phyloP scores from a whole-genome alignment of 1,140 invertebrate genomes.

The Diachasma alloeum region DNA sequence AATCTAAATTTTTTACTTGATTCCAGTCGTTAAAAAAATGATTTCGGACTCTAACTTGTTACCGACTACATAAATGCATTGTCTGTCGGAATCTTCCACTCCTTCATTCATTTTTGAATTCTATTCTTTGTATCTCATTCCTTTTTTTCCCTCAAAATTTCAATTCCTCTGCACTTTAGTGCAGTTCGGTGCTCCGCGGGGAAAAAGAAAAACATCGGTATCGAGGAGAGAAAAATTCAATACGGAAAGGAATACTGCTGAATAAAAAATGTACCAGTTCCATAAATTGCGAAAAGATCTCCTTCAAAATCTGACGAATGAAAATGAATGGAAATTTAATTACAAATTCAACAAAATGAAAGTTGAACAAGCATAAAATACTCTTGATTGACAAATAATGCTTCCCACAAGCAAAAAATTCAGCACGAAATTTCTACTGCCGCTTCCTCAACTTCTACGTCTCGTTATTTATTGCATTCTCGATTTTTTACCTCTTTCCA shows the following conservation, averaged over 20 bases:
- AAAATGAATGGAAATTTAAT: too few relatives aligned
- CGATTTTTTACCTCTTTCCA: background rate
- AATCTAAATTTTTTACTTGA: background rate
- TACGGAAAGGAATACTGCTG: too few relatives aligned
- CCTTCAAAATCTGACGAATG: too few relatives aligned
- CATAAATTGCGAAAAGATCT: too few relatives aligned
- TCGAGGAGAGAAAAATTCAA: too few relatives aligned
- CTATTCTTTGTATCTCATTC: background rate
- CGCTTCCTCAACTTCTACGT: background rate
- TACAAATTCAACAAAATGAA: background rate
- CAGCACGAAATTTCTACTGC: too few relatives aligned
- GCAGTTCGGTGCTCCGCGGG: too few relatives aligned
- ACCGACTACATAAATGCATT: background rate
- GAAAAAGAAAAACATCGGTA: background rate
- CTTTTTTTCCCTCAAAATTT: background rate
- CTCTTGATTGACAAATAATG: background rate
- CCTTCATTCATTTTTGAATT: background rate
- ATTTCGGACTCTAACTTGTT: background rate
- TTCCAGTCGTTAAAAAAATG: background rate
- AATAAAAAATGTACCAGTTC: too few relatives aligned
- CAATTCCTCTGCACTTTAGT: background rate
- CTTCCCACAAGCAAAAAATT: too few relatives aligned
- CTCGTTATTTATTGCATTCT: background rate
- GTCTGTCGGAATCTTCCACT: background rate
- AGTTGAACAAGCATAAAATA: too few relatives aligned